Base-by-base conservation (phyloP, 1,140 invertebrate species). In the Ladona fulva region DNA sequence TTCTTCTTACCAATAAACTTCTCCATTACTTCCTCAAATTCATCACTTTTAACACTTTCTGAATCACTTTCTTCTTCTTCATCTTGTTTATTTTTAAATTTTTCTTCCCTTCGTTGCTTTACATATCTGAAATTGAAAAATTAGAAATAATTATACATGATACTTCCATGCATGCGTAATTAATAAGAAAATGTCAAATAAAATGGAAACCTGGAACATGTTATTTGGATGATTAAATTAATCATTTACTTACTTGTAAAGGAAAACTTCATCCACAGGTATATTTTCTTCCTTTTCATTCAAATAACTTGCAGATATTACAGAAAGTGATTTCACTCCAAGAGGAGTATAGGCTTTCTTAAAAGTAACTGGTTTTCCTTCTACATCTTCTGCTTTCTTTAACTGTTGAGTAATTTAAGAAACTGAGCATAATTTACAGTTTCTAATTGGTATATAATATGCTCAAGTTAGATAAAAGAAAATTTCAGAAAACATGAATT, bases 31-130 rank as follows among this genome's bases (percentile, higher is more conserved):
- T 91, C 89, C 79, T 94, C 92, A 85, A 98, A 97, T 83, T 97
- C 95, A 78, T 95, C 93, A 83, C 95, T 96, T 79, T 90, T 92
- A 1, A 97, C 92, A 81, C 94, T 95, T 73, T 93, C 93, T 42
- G 88, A 86, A 83, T 96, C 94, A 82, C 91, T 90, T 80, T 90
- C 88, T 42, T 88, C 87, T 22, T 66, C 1, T 66, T 66, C 52
- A 3, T 37, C 29, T 8, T 37, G 29, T 37, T 66, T 66, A 12
- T 6, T 22, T 66, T 16, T 22, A 1, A 66, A 3, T 66, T 66
- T 66, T 3, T 66, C n/a, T 19, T 66, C 16, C n/a, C 12, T 66
- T 22, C 52, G 3, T 66, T 66, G 52, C 14, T 66, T 16, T 6
- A 66, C n/a, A 22, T 66, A 66, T 5, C 52, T 66, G 52, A 22